Percentiles rank a stretch among this genome's conserved stretches.
Conservation (phyloP, 2,888 invertebrate species). For the Eupelmus urozonus region DNA sequence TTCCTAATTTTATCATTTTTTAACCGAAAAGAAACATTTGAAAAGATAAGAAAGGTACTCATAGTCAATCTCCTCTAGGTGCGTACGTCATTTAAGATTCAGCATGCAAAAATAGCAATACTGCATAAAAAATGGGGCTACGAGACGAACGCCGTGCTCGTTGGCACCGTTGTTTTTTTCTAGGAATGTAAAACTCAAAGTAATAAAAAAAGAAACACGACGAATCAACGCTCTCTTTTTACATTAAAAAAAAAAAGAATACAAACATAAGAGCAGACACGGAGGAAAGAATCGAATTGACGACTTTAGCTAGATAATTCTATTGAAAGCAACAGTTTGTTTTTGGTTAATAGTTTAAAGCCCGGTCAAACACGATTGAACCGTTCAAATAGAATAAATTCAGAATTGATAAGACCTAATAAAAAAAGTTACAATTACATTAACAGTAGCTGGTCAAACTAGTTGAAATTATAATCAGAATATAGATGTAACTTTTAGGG, state of each 20-base stretch:
- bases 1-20: conserved; percentile 20
- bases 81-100: conserved; percentile 43
- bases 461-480: conserved; percentile 34
- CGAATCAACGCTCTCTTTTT: conserved; percentile 37
- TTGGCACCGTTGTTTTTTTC: conserved; percentile 42
- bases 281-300: conserved; percentile 32
- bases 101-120: conserved; percentile 51
- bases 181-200: conserved; percentile 58
- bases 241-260: conserved; percentile 29
- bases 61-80: conserved; percentile 47
- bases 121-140: conserved; percentile 40
- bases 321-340: conserved; percentile 17
- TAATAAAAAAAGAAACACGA: conserved; percentile 51
- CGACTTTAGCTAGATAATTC: conserved; percentile 27
- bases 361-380: conserved; percentile 41
- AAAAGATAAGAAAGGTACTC: conserved; percentile 51
- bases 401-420: conserved; percentile 53
- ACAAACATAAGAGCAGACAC: conserved; percentile 25
- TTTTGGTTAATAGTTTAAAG: conserved; percentile 18
- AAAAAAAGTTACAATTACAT: conserved; percentile 31
- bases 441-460: conserved; percentile 23
- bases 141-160: conserved; percentile 34
- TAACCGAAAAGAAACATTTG: conserved; percentile 35
- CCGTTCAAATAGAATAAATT: conserved; percentile 46
- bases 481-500: conserved; percentile 28